phyloP scores from a whole-genome alignment of 2,888 invertebrate species.

The Microdon myrmicae region DNA sequence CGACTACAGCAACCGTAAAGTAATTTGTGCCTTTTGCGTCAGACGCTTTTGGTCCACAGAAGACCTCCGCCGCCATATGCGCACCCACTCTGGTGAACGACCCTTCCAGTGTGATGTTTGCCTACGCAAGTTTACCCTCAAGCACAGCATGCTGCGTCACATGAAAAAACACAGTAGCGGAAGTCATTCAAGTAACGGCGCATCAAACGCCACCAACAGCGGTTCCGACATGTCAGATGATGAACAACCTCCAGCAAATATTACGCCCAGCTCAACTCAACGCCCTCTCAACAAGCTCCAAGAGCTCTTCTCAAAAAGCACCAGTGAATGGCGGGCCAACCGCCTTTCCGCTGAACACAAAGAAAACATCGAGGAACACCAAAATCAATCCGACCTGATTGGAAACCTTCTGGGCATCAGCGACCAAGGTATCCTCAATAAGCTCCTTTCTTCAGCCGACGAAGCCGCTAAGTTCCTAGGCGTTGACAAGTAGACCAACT shows the following conservation, averaged over 20 bases:
- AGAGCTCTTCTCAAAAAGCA: constrained; percentile 62
- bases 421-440: constrained; percentile 86
- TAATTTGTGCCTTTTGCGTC: constrained; percentile 91
- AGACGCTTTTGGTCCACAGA: constrained; percentile 96
- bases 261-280: constrained; percentile 49
- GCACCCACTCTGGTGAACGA: constrained; percentile 91
- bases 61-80: constrained; percentile 91
- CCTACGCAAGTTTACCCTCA: constrained; percentile 86
- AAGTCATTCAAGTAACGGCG: constrained; percentile 65
- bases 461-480: constrained; percentile 90
- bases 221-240: constrained; percentile 67
- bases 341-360: constrained; percentile 61
- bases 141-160: constrained; percentile 94
- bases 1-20: constrained; percentile 87
- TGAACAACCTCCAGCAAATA: constrained; percentile 58
- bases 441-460: constrained; percentile 81
- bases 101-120: constrained; percentile 94
- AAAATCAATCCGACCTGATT: constrained; percentile 76
- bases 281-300: constrained; percentile 62
- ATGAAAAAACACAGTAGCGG: constrained; percentile 85
- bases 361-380: constrained; percentile 59
- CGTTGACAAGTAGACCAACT: constrained; percentile 72
- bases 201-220: constrained; percentile 56
- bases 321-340: constrained; percentile 59
- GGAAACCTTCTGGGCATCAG: constrained; percentile 89